Base-by-base conservation (phyloP, 2,888 invertebrate genomes). In the Anorthoa munda region DNA sequence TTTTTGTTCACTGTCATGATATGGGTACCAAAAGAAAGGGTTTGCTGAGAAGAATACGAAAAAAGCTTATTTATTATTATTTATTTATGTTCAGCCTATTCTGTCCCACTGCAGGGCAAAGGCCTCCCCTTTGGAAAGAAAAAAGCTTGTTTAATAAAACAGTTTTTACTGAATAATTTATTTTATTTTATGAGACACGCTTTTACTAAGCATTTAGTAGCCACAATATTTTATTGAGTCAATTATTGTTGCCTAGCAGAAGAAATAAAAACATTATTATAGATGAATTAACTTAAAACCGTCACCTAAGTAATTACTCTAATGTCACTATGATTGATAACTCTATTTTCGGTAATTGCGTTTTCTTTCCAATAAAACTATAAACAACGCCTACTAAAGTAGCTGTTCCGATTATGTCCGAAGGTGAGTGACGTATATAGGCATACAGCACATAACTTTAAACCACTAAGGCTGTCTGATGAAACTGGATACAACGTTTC, bases 341-440 rank as follows among this genome's bases (percentile, higher is more conserved):
- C 23, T 51, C 17, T 45, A 39, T 71, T 59, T 39, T 71, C 15
- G n/a, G 46, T 66, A 55, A 79, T 65, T 70, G 46, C 12, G 21
- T 75, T 65, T 72, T 68, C 53, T 75, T 60, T 75, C 0, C 50
- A 46, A 70, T 56, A 66, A 70, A 71, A 0, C 46, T 50, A 70
- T 53, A 66, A 70, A 71, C 46, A 72, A 75, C 84, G 76, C 66
- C 67, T 60, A 72, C 65, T 23, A 66, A 53, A 66, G 15, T 51
- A 12, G 48, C 17, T 56, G 15, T 55, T 18, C 12, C 48, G 5
- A 66, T 68, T 60, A 74, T 72, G 46, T 56, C 55, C 51, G 70
- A 56, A 79, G 69, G 71, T 56, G 45, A 46, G 21, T 67, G 21
- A 59, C 68, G 23, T 66, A 63, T 53, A 63, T 72, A 61, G 50